A percentile compares a stretch with the other conserved stretches of the same genome.
phyloP scores from a whole-genome alignment of 2,888 invertebrate genomes.

The Leptarthrus brevirostris region DNA sequence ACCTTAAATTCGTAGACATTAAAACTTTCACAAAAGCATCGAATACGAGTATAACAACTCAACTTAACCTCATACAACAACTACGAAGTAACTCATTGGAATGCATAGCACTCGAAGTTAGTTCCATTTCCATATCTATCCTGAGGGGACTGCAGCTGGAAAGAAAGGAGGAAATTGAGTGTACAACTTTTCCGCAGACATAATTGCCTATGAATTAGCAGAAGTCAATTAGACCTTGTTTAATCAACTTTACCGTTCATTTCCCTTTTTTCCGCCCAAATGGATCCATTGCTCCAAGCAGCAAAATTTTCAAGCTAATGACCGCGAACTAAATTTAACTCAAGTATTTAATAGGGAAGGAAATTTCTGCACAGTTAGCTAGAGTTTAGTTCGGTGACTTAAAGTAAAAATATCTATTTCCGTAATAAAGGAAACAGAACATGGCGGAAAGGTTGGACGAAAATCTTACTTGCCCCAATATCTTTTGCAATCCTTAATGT shows the following conservation, averaged over 20 bases:
- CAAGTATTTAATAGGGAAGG: neutral
- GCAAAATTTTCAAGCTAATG: constrained; percentile 43
- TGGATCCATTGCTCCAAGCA: constrained; percentile 25
- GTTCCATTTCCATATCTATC: constrained; percentile 7
- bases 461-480: too few species aligned
- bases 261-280: constrained; percentile 34
- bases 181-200: constrained; percentile 27
- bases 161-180: constrained; percentile 37
- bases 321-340: constrained; percentile 26
- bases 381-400: neutral
- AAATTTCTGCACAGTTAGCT: neutral
- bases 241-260: constrained; percentile 43
- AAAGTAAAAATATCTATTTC: neutral
- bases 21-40: too few species aligned
- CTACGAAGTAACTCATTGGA: neutral
- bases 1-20: too few species aligned
- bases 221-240: constrained; percentile 43
- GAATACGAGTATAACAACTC: too few species aligned
- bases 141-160: neutral
- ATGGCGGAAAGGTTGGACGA: too few species aligned
- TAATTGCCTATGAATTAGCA: constrained; percentile 43
- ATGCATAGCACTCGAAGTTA: constrained; percentile 4
- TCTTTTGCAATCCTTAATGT: too few species aligned
- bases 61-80: too few species aligned
- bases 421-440: too few species aligned